phyloP scores from a whole-genome alignment of 2,888 invertebrate species.

The Volucella inanis region DNA sequence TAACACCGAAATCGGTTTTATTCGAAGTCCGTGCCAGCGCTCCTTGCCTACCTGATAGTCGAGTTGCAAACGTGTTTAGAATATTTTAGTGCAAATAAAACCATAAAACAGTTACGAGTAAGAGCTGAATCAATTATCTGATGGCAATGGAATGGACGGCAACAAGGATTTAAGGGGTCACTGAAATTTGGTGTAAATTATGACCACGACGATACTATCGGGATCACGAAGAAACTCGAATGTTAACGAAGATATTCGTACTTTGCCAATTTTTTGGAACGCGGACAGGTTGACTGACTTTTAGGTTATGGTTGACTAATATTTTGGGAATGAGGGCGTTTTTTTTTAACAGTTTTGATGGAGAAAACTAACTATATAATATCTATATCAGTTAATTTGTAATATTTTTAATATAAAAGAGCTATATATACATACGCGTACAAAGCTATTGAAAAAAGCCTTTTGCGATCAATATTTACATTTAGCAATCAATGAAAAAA shows the following conservation, averaged over 20 bases:
- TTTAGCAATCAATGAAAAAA: too few relatives aligned
- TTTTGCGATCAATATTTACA: too few relatives aligned
- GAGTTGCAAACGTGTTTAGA: conserved; percentile 42
- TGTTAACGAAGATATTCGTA: background rate
- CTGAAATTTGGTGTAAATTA: conserved; percentile 52
- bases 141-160: background rate
- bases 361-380: too few relatives aligned
- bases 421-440: too few relatives aligned
- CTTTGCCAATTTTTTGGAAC: background rate
- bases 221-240: conserved; percentile 7
- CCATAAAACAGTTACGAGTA: conserved; percentile 29
- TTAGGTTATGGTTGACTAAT: background rate
- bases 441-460: too few relatives aligned
- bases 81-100: conserved; percentile 25
- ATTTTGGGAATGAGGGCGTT: background rate
- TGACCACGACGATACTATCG: conserved; percentile 28
- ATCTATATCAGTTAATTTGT: too few relatives aligned
- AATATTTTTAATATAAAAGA: too few relatives aligned
- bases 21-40: conserved; percentile 13
- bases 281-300: background rate
- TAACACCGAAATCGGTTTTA: conserved; percentile 60
- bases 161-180: conserved; percentile 34
- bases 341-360: too few relatives aligned
- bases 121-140: conserved; percentile 52
- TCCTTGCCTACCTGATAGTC: conserved; percentile 30